Base-by-base conservation (phyloP, 2,113 vertebrate genomes). In the Sebastes schlegelii region DNA sequence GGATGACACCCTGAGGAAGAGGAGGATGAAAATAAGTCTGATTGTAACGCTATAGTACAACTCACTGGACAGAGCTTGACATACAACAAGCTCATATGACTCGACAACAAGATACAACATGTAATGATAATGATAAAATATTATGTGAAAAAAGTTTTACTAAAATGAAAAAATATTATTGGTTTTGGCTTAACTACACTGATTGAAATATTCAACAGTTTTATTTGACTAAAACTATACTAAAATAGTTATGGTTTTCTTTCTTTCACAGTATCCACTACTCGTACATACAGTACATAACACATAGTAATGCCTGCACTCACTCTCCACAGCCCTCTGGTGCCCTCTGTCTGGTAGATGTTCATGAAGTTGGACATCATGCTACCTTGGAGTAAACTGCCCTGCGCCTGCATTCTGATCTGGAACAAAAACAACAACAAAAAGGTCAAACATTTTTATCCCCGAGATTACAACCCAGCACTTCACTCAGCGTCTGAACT, bases 341-440 rank as follows among this genome's bases (percentile, higher is more conserved):
- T 98, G 2, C 98, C 98, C 88, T 99, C 98, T 4, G 97, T 97
- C 94, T 98, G 97, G 93, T 99, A 99, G 94, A 99, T 99, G 92
- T 98, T 97, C 17, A 99, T 97, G 94, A 99, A 99, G 93, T 98
- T 99, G 86, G 97, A 97, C 65, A 99, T 98, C 98, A 99, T 99
- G 86, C 98, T 98, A 0, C 97, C 97, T 67, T 98, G 98, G 57
- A 99, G 96, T 57, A 99, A 92, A 72, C 96, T 97, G 85, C 98
- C 98, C 89, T 99, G 98, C 23, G 98, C 98, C 90, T 99, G 98
- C 98, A 99, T 99, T 58, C 98, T 92, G 87, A 99, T 99, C 98
- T 99, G 94, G 55, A 94, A 83, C 68, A 26, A 72, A 17, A 64
- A 0, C 4, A 77, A 70, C 55, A 12, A 23, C 55, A 26, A 60